Percentiles rank a stretch among this genome's conserved stretches.
Evolutionary conservation across 1,140 invertebrate genomes (phyloP).

Genomic region (Drosophila tani): DNA sequence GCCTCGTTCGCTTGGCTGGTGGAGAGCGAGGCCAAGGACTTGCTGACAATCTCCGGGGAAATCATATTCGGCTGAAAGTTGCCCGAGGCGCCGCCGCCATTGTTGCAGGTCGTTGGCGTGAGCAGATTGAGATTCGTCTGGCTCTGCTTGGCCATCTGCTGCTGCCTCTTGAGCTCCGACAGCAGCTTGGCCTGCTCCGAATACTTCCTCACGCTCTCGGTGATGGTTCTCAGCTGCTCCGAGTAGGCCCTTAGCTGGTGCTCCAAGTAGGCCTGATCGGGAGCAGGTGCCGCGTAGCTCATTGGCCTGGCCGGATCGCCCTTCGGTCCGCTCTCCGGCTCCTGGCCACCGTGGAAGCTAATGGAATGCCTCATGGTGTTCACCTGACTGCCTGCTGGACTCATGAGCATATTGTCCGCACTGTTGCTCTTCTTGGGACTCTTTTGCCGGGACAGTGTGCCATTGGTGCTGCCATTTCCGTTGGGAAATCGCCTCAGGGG

Average conservation of each 20-base stretch:
- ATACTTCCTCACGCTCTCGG: constrained; percentile 83
- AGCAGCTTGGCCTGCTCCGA: constrained; percentile 83
- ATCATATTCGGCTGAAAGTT: constrained; percentile 80
- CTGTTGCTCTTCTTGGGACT: constrained; percentile 67
- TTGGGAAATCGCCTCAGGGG: constrained; percentile 74
- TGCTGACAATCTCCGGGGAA: constrained; percentile 81
- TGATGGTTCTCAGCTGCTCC: constrained; percentile 82
- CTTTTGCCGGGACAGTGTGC: constrained; percentile 49
- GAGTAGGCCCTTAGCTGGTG: constrained; percentile 83
- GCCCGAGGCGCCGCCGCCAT: constrained; percentile 4
- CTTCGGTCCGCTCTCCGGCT: constrained; percentile 27
- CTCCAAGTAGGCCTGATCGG: constrained; percentile 82
- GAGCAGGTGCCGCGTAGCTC: constrained; percentile 75
- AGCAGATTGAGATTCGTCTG: constrained; percentile 70
- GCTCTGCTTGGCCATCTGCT: constrained; percentile 74
- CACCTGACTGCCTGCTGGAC: constrained; percentile 31
- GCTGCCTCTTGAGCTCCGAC: constrained; percentile 81
- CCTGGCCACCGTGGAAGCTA: constrained; percentile 73
- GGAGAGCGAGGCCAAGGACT: constrained; percentile 75
- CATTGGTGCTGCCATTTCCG: constrained; percentile 41
- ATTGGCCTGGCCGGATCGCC: constrained; percentile 60
- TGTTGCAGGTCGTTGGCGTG: constrained; percentile 45
- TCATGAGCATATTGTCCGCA: constrained; percentile 61
- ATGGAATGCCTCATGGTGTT: constrained; percentile 77
- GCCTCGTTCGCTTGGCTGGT: constrained; percentile 55